Evolutionary conservation across 2,113 vertebrate genomes (phyloP), one percentile per base, ranked within the genome.

Genomic region (Narcine bancroftii): DNA sequence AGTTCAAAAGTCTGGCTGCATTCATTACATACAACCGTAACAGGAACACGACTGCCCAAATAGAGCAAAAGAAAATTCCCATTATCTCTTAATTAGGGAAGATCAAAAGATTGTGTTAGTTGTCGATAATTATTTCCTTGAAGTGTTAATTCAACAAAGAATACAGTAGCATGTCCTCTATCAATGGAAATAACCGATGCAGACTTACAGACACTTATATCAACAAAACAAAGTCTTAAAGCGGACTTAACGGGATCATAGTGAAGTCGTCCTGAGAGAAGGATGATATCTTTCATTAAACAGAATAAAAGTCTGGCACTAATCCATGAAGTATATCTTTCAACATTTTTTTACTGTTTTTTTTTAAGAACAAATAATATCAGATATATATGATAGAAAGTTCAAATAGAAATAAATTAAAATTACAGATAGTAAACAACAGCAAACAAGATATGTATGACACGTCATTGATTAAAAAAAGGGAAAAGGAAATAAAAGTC

Each of bases 181-280:
- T 87, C 81, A 87, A 36, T 87, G 33, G 53, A 87, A 63, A 36
- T 87, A 87, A 87, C 39, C 81, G 53, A 87, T 60, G 33, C 81
- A 63, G 81, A 63, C 36, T 60, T 60, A 53, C 26, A 83, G 79
- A 53, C 47, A 60, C 56, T 60, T 29, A 87, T n/a, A 63, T 60
- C 53, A 63, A 83, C 50, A 53, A 83, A 53, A 56, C 33, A 87
- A 56, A 6, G 17, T 26, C 56, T 85, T 24, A 21, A 47, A 24
- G 47, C 39, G 47, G 76, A 26, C 21, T 79, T 21, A 47, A 6
- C 45, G 76, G 76, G 39, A 4, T 47, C 76, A 26, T 79, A 79
- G 47, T 45, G 11, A 56, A 60, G 53, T 53, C 56, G 60, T 60
- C 81, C 33, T 36, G 50, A 85, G 50, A 76, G 75, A 50, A 56